A percentile compares a stretch with the other conserved stretches of the same genome.
These are phyloP conservation scores for Anthonomus grandis DNA, from an alignment of 1,140 invertebrate species.

Conservation along the genomic window DNA sequence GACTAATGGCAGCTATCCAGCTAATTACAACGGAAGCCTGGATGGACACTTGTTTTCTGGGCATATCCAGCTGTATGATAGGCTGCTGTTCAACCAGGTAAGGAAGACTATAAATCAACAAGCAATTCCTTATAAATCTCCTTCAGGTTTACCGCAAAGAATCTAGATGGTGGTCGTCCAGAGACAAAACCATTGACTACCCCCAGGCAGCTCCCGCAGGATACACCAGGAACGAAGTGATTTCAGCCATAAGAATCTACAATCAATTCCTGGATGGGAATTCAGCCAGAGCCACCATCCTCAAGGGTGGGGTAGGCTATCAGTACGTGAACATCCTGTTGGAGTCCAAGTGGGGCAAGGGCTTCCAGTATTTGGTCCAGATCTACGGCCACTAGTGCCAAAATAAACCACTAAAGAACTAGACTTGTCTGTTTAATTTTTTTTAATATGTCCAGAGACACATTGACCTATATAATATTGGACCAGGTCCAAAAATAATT, in stretches of 20 bases:
- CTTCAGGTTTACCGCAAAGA: slow-evolving; percentile 31
- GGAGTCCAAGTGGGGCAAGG: slow-evolving; percentile 28
- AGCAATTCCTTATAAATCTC: no score
- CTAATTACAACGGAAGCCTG: slow-evolving; percentile 11
- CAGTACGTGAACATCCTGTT: slow-evolving; percentile 34
- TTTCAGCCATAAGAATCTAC: slow-evolving; percentile 33
- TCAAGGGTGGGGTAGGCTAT: slow-evolving; percentile 32
- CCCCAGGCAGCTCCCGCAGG: slow-evolving; percentile 28
- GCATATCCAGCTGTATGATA: slow-evolving; percentile 18
- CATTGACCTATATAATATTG: no score
- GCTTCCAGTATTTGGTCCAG: slow-evolving; percentile 34
- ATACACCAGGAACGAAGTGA: slow-evolving; percentile 31
- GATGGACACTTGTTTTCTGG: slow-evolving; percentile 27
- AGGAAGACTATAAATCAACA: no score
- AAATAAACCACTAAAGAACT: no score
- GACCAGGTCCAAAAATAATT: no score
- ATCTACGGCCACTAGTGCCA: slow-evolving; percentile 38
- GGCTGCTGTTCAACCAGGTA: slow-evolving; percentile 30
- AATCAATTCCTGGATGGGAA: slow-evolving; percentile 36
- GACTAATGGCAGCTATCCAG: no score
- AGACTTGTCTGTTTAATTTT: no score
- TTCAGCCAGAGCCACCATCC: slow-evolving; percentile 26
- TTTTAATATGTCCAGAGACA: no score
- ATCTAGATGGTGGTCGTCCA: slow-evolving; percentile 28
- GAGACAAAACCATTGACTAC: slow-evolving; percentile 33